These are phyloP conservation scores for Chesias legatella DNA, from an alignment of 2,888 invertebrate genomes.

Conservation along the genomic window DNA sequence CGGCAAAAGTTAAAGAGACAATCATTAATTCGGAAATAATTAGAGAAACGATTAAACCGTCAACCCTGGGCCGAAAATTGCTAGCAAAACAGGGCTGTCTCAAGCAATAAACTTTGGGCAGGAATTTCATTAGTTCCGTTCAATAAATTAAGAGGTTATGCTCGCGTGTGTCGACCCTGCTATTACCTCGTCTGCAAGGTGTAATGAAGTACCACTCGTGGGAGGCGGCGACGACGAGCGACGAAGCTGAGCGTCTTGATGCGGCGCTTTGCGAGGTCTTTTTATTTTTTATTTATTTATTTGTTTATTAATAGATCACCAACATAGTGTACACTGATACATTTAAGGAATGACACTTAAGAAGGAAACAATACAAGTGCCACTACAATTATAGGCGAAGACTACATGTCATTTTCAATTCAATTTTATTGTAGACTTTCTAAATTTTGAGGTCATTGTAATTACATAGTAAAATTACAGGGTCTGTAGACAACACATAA, in stretches of 20 bases:
- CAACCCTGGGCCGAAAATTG: conserved; percentile 66
- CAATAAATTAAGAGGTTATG: conserved; percentile 81
- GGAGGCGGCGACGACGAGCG: conserved; percentile 26
- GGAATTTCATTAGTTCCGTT: conserved; percentile 81
- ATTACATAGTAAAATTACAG: too few relatives aligned
- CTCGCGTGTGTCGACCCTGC: conserved; percentile 78
- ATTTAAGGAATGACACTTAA: too few relatives aligned
- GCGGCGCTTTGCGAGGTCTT: background rate
- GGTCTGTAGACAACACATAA: too few relatives aligned
- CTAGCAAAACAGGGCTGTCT: conserved; percentile 73
- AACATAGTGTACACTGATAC: too few relatives aligned
- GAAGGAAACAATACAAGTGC: too few relatives aligned
- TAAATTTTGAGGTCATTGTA: too few relatives aligned
- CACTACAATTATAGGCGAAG: too few relatives aligned
- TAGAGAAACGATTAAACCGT: conserved; percentile 73
- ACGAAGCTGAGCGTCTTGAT: conserved; percentile 15
- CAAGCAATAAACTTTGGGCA: conserved; percentile 73
- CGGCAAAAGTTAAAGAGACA: conserved; percentile 48
- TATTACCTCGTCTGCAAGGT: conserved; percentile 73
- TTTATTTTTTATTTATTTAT: too few relatives aligned
- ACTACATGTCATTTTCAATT: too few relatives aligned
- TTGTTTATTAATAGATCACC: too few relatives aligned
- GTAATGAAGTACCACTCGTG: conserved; percentile 71
- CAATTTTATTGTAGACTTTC: too few relatives aligned
- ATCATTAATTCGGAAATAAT: conserved; percentile 74